Conservation (phyloP, 2,113 vertebrate species). For the Leptosomus discolor region DNA sequence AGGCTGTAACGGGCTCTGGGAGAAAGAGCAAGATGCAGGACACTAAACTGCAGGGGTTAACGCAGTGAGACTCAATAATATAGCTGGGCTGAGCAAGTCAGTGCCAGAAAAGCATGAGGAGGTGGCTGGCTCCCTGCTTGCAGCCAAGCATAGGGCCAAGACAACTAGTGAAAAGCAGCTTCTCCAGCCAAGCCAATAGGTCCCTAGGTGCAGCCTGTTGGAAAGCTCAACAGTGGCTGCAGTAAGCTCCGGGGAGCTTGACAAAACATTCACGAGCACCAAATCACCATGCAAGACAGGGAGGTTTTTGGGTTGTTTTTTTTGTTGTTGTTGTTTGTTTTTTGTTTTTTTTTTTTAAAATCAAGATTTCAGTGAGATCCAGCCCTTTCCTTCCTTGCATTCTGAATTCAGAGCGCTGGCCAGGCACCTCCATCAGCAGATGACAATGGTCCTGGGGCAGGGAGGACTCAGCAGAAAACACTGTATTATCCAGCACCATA, state of each 20-base stretch:
- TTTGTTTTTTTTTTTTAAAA: not conserved
- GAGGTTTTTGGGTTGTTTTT: too few species aligned
- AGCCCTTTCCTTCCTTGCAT: not conserved
- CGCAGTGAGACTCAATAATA: not conserved
- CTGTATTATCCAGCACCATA: not conserved
- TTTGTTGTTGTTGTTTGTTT: too few species aligned
- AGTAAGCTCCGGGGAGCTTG: not conserved
- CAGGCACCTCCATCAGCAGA: not conserved
- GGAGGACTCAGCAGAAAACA: not conserved
- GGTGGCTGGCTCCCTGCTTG: not conserved
- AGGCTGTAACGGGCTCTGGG: not conserved
- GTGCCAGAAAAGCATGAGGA: not conserved
- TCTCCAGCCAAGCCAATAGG: not conserved
- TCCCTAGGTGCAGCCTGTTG: not conserved
- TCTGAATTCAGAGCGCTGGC: not conserved
- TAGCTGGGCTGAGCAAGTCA: not conserved
- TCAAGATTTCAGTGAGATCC: not conserved
- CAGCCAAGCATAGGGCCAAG: fast-evolving
- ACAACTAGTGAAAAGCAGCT: not conserved
- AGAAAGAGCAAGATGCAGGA: not conserved
- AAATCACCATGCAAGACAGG: fast-evolving
- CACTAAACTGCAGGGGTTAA: not conserved
- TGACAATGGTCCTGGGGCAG: not conserved
- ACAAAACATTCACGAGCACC: not conserved
- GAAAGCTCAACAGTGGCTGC: not conserved